phyloP scores from a whole-genome alignment of 2,797 vertebrate genomes.

The Schizothorax lantsangensis region DNA sequence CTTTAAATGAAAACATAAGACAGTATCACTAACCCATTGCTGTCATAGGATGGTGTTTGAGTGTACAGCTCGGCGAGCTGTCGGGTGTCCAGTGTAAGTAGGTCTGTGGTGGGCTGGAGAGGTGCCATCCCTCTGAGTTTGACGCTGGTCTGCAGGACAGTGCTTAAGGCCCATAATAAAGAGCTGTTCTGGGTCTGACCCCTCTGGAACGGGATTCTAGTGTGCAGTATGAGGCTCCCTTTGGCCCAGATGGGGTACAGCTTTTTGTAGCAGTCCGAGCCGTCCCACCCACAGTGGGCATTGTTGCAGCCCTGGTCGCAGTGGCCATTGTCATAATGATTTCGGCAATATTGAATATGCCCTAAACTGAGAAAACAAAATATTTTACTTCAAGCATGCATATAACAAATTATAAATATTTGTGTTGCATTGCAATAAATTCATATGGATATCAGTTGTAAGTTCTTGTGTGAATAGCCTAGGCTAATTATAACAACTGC shows the following conservation, averaged over 20 bases:
- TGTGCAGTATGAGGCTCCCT: constrained; percentile 80
- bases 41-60: constrained; percentile 61
- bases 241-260: constrained; percentile 68
- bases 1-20: background rate
- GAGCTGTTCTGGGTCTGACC: constrained; percentile 73
- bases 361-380: constrained; percentile 72
- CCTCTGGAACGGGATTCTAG: constrained; percentile 70
- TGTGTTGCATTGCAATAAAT: background rate
- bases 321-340: constrained; percentile 85
- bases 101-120: constrained; percentile 70
- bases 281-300: constrained; percentile 87
- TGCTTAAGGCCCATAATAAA: constrained; percentile 81
- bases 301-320: constrained; percentile 86
- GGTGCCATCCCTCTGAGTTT: constrained; percentile 73
- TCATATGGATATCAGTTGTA: background rate
- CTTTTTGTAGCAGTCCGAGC: constrained; percentile 82
- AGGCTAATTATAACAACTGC: background rate
- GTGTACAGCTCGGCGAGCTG: constrained; percentile 70
- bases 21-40: constrained; percentile 69
- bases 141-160: constrained; percentile 78
- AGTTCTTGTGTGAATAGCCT: too few relatives aligned
- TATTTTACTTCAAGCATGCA: background rate
- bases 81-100: constrained; percentile 68
- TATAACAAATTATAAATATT: background rate
- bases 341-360: constrained; percentile 84